These are phyloP conservation scores for Thereva unica DNA, from an alignment of 2,888 invertebrate genomes.

Conservation along the genomic window DNA sequence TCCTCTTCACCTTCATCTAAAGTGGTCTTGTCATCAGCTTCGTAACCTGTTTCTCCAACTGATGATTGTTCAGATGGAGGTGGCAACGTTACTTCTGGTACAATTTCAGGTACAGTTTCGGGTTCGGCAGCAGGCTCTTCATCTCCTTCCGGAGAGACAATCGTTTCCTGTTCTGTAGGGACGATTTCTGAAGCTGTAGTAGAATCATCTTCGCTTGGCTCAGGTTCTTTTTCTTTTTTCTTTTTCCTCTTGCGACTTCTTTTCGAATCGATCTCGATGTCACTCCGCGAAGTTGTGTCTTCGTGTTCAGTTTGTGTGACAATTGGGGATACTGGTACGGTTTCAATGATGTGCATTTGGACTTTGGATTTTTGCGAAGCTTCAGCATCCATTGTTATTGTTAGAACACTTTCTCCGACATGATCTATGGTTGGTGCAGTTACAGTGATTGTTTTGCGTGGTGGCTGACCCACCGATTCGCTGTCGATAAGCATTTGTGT, in stretches of 20 bases:
- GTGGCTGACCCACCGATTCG: conserved; percentile 47
- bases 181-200: not conserved
- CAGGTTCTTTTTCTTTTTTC: conserved; percentile 59
- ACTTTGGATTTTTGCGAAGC: conserved; percentile 48
- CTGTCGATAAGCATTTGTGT: conserved; percentile 54
- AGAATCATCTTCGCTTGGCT: conserved; percentile 40
- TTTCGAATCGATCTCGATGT: conserved; percentile 60
- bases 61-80: conserved; percentile 55
- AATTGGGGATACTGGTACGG: conserved; percentile 38
- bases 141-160: not conserved
- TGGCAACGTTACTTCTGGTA: not conserved
- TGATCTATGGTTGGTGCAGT: conserved; percentile 58
- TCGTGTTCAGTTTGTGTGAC: conserved; percentile 41
- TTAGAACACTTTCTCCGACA: conserved; percentile 51
- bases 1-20: conserved; percentile 53
- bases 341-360: conserved; percentile 55
- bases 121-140: not conserved
- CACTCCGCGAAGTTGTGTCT: conserved; percentile 53
- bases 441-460: conserved; percentile 50
- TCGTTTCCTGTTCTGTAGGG: conserved; percentile 49
- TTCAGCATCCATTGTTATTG: conserved; percentile 47
- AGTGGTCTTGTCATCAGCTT: conserved; percentile 68
- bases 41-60: conserved; percentile 68
- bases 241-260: conserved; percentile 70
- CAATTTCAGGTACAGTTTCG: not conserved